Base-by-base conservation (phyloP, 1,140 invertebrate genomes). In the Lycorma delicatula region DNA sequence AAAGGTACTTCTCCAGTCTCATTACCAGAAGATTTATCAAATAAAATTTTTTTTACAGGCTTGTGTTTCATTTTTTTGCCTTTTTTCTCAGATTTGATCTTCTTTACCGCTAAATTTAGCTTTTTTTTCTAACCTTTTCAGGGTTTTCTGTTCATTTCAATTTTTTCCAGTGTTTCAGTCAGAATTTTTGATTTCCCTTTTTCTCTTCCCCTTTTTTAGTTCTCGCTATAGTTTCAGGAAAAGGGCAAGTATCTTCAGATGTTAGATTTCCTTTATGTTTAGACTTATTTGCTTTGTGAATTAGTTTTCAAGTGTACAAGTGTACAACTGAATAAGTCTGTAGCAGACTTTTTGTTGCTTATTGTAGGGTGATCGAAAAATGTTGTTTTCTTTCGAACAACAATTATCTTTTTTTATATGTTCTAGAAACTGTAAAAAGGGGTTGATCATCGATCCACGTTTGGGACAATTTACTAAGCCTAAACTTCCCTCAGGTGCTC, bases 401-500 rank as follows among this genome's bases (percentile, higher is more conserved):
- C n/a, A n/a, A 9, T 9, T 34, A 34, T 34, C 9, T n/a, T 34
- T 34, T 34, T 34, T 34, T 34, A 34, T 34, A n/a, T 34, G 31
- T 34, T 34, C n/a, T 34, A 34, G 31, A 9, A 34, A 9, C 20
- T 56, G 1, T n/a, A 49, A 28, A 56, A 56, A 56, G 13, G 31
- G 0, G 3, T 7, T 34, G 22, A 27, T 58, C 28, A 57, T 58
- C 59, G 55, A 60, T 22, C 59, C 59, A 58, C 55, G 51, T 41
- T 38, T 57, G 6, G 50, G 51, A 23, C 38, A 50, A 16, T 44
- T 58, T 11, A 29, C 54, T 34, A 48, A 50, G 12, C 48, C 59
- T 16, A 60, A 34, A 28, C 44, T 50, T 51, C 68, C 72, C 13
- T 51, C 3, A 12, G 70, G 69, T 11, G 65, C 66, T 56, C 64